Evolutionary conservation across 2,888 invertebrate species (phyloP), one percentile per base, ranked within the genome.

Genomic region (Melanchra persicariae): DNA sequence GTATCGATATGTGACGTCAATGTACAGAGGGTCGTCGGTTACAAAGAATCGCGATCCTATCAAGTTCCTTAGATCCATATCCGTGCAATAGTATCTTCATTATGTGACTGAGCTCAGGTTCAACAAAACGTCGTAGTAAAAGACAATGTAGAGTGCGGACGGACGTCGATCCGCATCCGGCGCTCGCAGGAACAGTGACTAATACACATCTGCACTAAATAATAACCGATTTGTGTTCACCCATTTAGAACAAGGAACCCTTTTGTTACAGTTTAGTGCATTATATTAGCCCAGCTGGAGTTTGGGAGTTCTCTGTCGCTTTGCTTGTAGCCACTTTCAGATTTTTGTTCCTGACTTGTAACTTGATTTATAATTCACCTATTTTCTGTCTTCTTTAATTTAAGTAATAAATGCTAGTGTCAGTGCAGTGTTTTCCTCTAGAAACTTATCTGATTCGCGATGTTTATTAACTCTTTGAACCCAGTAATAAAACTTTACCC

Each of bases 201-300:
- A 61, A 80, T 52, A 60, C 76, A 70, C 70, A 75, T 65, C 57
- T 70, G 65, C 24, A 22, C 81, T 30, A 65, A 66, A 51, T 74
- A 57, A 55, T 57, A 49, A 70, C 30, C 10, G 43, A 40, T 30
- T 49, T 40, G 45, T 57, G 55, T 8, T 17, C 34, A 45, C 63
- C 49, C 51, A 22, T 70, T 70, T 40, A 80, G 65, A 49, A 49
- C 45, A 74, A 51, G 19, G 24, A 51, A 51, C 45, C 40, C 43
- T 37, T 67, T 60, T 54, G 12, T 54, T n/a, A 34, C 34, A 12
- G n/a, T 47, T 34, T 3, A 1, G 45, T 59, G 63, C 37, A n/a
- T 49, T 24, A 24, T 63, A 43, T 43, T 45, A 24, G 22, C 9
- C 3, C n/a, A 24, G 19, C 40, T 37, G 15, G 0, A 22, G 17